Percentiles rank a stretch among this genome's conserved stretches.
Conservation (phyloP, 2,797 vertebrate species). For the Lepus townsendii region DNA sequence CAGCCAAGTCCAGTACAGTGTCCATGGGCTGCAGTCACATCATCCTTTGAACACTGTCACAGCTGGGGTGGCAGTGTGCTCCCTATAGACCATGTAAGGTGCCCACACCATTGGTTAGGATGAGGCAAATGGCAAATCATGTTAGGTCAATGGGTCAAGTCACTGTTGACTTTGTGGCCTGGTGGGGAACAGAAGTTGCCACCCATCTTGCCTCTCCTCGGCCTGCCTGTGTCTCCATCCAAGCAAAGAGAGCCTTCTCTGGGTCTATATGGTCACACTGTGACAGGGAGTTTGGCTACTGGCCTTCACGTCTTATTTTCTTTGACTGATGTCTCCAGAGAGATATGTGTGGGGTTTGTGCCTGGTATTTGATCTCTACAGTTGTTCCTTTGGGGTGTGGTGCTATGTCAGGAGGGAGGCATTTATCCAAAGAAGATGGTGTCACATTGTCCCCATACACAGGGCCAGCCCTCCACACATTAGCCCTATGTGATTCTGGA, state of each 20-base stretch:
- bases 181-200: not conserved
- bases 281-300: not conserved
- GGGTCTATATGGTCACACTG: rapidly evolving
- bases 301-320: not conserved
- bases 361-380: not conserved
- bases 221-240: not conserved
- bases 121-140: not conserved
- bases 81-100: not conserved
- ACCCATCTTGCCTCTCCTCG: too few relatives aligned
- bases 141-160: too few relatives aligned
- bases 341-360: not conserved
- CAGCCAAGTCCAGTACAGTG: too few relatives aligned
- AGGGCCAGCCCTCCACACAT: not conserved
- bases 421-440: not conserved
- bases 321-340: not conserved
- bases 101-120: too few relatives aligned
- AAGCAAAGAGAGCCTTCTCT: not conserved
- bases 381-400: not conserved
- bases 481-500: not conserved
- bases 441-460: not conserved
- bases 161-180: too few relatives aligned
- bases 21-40: not conserved
- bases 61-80: not conserved
- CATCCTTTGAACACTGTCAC: not conserved
- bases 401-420: not conserved